These are phyloP conservation scores for Hesperia comma DNA, from an alignment of 2,888 invertebrate species.

Conservation along the genomic window DNA sequence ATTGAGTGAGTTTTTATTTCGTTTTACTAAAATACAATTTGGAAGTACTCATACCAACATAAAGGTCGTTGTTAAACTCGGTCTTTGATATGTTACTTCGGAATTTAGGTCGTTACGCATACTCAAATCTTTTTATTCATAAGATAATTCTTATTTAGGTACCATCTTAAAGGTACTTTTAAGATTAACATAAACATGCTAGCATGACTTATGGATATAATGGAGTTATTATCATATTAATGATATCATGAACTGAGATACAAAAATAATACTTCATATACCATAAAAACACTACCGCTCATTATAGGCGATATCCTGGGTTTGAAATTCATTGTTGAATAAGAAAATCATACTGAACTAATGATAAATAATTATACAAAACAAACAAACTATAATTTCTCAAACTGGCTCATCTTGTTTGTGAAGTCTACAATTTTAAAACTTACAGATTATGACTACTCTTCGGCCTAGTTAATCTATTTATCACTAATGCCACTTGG, in stretches of 20 bases:
- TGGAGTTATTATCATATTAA: too few relatives aligned
- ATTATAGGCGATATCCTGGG: too few relatives aligned
- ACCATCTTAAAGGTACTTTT: too few relatives aligned
- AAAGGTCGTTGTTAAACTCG: conserved; percentile 37
- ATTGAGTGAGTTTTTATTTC: conserved; percentile 70
- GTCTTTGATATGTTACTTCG: conserved; percentile 22
- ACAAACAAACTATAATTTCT: conserved; percentile 14
- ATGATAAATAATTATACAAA: too few relatives aligned
- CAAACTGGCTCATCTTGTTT: conserved; percentile 31
- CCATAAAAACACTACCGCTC: too few relatives aligned
- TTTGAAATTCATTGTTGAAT: too few relatives aligned
- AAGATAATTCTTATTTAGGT: neutral
- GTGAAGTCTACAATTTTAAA: conserved; percentile 1
- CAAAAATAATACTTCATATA: too few relatives aligned
- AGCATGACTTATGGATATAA: neutral
- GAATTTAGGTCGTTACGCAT: neutral
- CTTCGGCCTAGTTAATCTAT: conserved; percentile 53
- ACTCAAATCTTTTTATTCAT: neutral
- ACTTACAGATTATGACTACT: conserved; percentile 16
- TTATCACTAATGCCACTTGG: conserved; percentile 52
- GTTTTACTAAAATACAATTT: conserved; percentile 49
- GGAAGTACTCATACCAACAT: conserved; percentile 38
- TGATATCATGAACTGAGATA: too few relatives aligned
- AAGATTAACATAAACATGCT: neutral
- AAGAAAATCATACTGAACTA: too few relatives aligned